Base-by-base conservation (phyloP, 2,113 vertebrate species). In the Carlito syrichta region DNA sequence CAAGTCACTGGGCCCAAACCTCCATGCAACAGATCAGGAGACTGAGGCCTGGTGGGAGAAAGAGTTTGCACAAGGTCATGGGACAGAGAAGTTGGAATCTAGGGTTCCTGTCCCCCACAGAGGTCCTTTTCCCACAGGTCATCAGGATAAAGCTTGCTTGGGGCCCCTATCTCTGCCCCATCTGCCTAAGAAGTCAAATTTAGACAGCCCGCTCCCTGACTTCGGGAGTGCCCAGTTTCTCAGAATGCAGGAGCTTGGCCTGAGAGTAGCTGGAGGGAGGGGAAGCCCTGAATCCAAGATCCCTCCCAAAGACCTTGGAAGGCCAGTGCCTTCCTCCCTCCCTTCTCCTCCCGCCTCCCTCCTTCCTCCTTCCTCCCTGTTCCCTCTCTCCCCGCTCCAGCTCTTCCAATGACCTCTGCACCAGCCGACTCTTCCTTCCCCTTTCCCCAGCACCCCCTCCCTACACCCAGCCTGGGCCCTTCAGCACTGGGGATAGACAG, bases 401-500 rank as follows among this genome's bases (percentile, higher is more conserved):
- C 60, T 73, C 60, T 32, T 20, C 50, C 3, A 1, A 32, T 90
- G 88, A 83, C 77, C 96, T 76, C 52, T 8, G 45, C 58, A 88
- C 50, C 22, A 6, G 19, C 16, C 17, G 4, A 22, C 30, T 84
- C 93, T 94, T 97, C n/a, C 69, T 97, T 96, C 96, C 90, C 23
- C 62, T 96, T 95, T 96, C 48, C 63, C 40, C 40, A 66, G 50
- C 38, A 50, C 52, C 68, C 48, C 89, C 30, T 68, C 71, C n/a
- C 66, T 27, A 54, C 62, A n/a, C 60, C 54, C 6, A 11, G 16
- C 40, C n/a, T 38, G 63, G 48, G 48, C n/a, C 62, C 82, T 66
- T 35, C 48, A 58, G 74, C 45, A n/a, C 86, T 27, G 6, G 25
- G 58, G 10, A 32, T 2, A 63, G 13, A 56, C 30, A 43, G 52